These are phyloP conservation scores for Calliphora vicina DNA, from an alignment of 1,140 invertebrate species.

Conservation along the genomic window DNA sequence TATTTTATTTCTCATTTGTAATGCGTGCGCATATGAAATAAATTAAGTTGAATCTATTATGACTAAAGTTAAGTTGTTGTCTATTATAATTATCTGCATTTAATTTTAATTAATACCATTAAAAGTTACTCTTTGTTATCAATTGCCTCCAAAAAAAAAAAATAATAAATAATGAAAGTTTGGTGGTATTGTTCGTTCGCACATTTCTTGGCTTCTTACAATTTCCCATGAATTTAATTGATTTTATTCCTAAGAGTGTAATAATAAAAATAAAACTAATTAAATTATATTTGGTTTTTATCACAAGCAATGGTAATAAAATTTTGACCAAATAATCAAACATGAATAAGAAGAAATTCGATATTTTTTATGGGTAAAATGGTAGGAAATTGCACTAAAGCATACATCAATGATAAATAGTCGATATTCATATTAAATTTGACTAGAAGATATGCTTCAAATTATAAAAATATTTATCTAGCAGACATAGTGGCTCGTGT, in stretches of 20 bases:
- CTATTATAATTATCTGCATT: neutral
- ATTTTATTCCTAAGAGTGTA: neutral
- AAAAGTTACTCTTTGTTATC: neutral
- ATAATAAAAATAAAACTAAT: neutral
- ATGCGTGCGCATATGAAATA: neutral
- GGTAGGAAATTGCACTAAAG: too few species aligned
- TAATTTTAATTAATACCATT: conserved; percentile 3
- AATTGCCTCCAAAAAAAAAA: neutral
- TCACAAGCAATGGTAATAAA: neutral
- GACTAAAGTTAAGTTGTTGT: neutral
- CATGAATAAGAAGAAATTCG: too few species aligned
- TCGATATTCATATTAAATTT: too few species aligned
- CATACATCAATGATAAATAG: too few species aligned
- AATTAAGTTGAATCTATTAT: neutral
- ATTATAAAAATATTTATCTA: too few species aligned
- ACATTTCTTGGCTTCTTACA: neutral
- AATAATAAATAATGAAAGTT: too few species aligned
- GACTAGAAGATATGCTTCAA: too few species aligned
- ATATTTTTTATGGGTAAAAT: too few species aligned
- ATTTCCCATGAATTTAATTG: neutral
- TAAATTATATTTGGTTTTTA: neutral
- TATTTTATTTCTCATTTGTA: neutral
- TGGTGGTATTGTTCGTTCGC: too few species aligned
- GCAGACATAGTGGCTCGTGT: too few species aligned
- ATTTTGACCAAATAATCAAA: neutral